phyloP scores from a whole-genome alignment of 2,113 vertebrate genomes.

The Paradoxurus hermaphroditus region DNA sequence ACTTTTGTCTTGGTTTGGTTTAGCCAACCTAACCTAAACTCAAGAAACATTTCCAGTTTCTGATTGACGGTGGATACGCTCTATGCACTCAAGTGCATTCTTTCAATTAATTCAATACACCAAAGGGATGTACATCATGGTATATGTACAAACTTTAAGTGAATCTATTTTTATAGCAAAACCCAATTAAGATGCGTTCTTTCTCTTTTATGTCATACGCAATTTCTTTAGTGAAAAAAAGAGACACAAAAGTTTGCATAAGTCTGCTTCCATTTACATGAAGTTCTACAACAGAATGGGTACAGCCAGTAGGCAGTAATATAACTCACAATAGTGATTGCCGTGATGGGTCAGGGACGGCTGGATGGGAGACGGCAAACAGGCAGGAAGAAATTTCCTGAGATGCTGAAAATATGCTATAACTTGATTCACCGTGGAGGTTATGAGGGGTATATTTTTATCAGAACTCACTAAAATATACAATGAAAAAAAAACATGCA shows the following conservation, averaged over 20 bases:
- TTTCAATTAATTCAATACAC: neutral
- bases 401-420: neutral
- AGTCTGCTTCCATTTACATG: neutral
- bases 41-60: neutral
- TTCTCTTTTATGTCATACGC: neutral
- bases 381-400: neutral
- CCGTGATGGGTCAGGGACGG: neutral
- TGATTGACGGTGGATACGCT: neutral
- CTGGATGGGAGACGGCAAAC: neutral
- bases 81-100: neutral
- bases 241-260: neutral
- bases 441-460: neutral
- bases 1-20: neutral
- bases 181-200: neutral
- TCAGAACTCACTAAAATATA: neutral
- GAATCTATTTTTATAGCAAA: conserved; percentile 3
- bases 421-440: neutral
- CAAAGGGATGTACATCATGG: neutral
- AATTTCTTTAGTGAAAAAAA: neutral
- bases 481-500: neutral
- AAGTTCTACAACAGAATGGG: neutral
- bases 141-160: neutral
- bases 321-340: neutral
- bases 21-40: neutral
- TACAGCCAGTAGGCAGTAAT: neutral